Evolutionary conservation across 2,888 invertebrate genomes (phyloP).

Genomic region (Proisotoma minuta): DNA sequence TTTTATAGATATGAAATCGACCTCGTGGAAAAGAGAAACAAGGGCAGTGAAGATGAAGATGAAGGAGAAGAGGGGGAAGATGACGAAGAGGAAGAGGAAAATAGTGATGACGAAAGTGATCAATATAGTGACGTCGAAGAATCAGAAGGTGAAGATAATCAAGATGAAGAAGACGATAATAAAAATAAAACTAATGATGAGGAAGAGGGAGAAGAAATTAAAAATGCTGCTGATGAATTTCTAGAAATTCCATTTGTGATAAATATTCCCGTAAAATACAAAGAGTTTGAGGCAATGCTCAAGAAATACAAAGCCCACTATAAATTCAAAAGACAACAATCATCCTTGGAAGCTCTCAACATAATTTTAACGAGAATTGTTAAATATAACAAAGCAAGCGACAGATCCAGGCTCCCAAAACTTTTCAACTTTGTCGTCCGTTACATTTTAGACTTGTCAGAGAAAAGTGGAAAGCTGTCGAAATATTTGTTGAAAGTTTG

Average conservation of each 20-base stretch:
- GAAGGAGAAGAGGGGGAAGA: constrained; percentile 51
- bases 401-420: constrained; percentile 68
- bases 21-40: constrained; percentile 49
- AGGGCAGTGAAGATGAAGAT: constrained; percentile 47
- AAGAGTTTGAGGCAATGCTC: constrained; percentile 9
- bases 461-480: not conserved
- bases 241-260: constrained; percentile 20
- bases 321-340: not conserved
- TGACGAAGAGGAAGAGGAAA: constrained; percentile 49
- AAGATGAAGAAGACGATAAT: constrained; percentile 29
- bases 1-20: constrained; percentile 45
- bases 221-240: constrained; percentile 16
- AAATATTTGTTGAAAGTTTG: constrained; percentile 11
- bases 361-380: constrained; percentile 74
- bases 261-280: constrained; percentile 18
- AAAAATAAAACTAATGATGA: constrained; percentile 20
- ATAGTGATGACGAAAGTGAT: constrained; percentile 33
- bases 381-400: constrained; percentile 75
- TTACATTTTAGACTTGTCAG: constrained; percentile 66
- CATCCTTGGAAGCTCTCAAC: constrained; percentile 60
- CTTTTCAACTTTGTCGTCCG: constrained; percentile 74
- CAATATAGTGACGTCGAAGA: not conserved
- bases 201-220: constrained; percentile 20
- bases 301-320: constrained; percentile 11
- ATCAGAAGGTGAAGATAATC: constrained; percentile 9